Percentiles rank a stretch among this genome's conserved stretches.
These are phyloP conservation scores for Toxotes lorentzi DNA, from an alignment of 2,797 vertebrate species.

Conservation along the genomic window DNA sequence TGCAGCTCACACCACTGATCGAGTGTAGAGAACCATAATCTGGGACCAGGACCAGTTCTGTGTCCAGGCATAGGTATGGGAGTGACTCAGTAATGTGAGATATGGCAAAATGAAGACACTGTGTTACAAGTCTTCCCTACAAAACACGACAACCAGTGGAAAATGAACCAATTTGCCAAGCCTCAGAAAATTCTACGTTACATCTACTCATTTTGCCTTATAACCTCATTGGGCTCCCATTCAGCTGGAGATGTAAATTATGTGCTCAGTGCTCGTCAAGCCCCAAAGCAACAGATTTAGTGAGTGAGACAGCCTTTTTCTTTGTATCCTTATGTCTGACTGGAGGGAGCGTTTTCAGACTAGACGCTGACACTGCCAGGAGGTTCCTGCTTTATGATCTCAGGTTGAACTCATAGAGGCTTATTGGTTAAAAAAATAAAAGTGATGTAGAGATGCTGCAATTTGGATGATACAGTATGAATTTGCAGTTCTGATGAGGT, in stretches of 20 bases:
- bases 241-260: conserved; percentile 48
- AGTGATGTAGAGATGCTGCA: not conserved
- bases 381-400: conserved; percentile 4
- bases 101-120: conserved; percentile 5
- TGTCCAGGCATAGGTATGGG: not conserved
- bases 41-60: not conserved
- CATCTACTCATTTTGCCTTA: not conserved
- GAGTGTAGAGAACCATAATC: not conserved
- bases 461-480: not conserved
- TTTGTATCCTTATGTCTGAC: conserved; percentile 15
- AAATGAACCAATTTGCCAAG: conserved; percentile 27
- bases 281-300: conserved; percentile 32
- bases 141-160: not conserved
- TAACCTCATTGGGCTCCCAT: conserved; percentile 5
- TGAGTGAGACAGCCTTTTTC: conserved; percentile 16
- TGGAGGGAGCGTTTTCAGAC: not conserved
- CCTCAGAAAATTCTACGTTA: conserved; percentile 2
- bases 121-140: not conserved
- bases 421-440: not conserved
- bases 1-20: not conserved
- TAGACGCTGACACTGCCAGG: not conserved
- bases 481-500: not conserved
- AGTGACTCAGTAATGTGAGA: not conserved
- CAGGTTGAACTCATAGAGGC: not conserved
- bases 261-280: conserved; percentile 26